phyloP scores from a whole-genome alignment of 1,140 invertebrate species.

The Zaprionus camerounensis region DNA sequence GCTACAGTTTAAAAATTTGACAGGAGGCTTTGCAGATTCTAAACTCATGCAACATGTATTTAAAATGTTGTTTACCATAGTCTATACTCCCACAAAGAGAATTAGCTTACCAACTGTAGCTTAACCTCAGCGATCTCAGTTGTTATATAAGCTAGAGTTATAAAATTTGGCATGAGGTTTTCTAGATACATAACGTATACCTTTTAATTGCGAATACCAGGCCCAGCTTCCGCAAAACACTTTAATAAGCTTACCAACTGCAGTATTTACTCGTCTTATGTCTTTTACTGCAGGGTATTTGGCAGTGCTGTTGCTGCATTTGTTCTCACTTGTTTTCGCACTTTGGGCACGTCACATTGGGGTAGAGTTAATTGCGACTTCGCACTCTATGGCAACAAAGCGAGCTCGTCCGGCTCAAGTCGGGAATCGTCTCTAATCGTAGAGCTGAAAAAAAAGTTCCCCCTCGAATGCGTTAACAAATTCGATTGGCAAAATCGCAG shows the following conservation, averaged over 20 bases:
- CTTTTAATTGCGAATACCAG: not conserved
- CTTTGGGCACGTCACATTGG: not conserved
- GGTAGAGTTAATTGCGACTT: conserved; percentile 18
- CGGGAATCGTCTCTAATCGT: not conserved
- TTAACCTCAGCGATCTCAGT: not conserved
- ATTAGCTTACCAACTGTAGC: too few species aligned
- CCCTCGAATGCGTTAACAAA: conserved; percentile 43
- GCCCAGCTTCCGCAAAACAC: too few species aligned
- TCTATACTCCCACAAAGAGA: too few species aligned
- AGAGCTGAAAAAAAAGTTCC: not conserved
- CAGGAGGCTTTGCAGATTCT: too few species aligned
- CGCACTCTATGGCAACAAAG: conserved; percentile 1
- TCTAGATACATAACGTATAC: too few species aligned
- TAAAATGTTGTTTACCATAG: too few species aligned
- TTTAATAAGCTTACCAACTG: not conserved
- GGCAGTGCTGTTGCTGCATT: not conserved
- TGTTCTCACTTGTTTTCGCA: not conserved
- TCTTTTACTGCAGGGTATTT: not conserved
- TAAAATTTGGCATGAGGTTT: not conserved
- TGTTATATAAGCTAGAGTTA: not conserved
- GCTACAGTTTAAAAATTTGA: too few species aligned
- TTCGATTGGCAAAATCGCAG: conserved; percentile 49
- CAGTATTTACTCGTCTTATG: not conserved
- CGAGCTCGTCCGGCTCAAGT: not conserved
- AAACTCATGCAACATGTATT: too few species aligned